Base-by-base conservation (phyloP, 2,888 invertebrate genomes). In the Lysandra coridon region DNA sequence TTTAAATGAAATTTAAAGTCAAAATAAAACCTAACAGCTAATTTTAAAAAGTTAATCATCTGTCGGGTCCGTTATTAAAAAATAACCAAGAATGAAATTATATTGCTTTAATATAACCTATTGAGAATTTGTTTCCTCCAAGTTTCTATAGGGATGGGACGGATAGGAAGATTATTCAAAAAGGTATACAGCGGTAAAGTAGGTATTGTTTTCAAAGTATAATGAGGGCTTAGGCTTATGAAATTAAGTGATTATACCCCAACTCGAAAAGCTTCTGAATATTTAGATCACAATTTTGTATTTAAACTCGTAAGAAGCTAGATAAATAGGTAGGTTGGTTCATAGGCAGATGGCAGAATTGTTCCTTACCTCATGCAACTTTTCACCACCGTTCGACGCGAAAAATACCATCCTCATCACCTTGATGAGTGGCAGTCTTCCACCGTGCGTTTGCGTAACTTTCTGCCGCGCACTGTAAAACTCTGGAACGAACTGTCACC, bases 201-300 rank as follows among this genome's bases (percentile, higher is more conserved):
- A 5, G 17, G 5, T 69, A 69, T 69, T 69, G 69, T 69, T 69
- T 69, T 69, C 69, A 37, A 17, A 37, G 69, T 69, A 69, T 69
- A 69, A 69, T 69, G 14, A 69, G 69, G 33, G 33, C 10, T 69
- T 33, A 69, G 69, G 33, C 33, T 69, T 37, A 69, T 14, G 33
- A 69, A 17, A 37, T 69, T 69, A 69, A 69, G 69, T 14, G 69
- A 69, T 69, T 6, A 69, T 6, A 33, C 4, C 64, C 10, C 10
- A 30, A 64, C 14, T 69, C 14, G 1, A 12, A 17, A 17, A 14
- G 69, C 69, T 33, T 33, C 14, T 33, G 69, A 69, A 69, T 69
- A 37, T 33, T 37, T 69, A 10, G 30, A 64, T 33, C 12, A 69
- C 12, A 12, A 69, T 69, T 69, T 69, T 69, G 23, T 33, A 33